A percentile compares a stretch with the other conserved stretches of the same genome.
Evolutionary conservation across 2,888 invertebrate genomes (phyloP).

Genomic region (Cheilosia scutellata): DNA sequence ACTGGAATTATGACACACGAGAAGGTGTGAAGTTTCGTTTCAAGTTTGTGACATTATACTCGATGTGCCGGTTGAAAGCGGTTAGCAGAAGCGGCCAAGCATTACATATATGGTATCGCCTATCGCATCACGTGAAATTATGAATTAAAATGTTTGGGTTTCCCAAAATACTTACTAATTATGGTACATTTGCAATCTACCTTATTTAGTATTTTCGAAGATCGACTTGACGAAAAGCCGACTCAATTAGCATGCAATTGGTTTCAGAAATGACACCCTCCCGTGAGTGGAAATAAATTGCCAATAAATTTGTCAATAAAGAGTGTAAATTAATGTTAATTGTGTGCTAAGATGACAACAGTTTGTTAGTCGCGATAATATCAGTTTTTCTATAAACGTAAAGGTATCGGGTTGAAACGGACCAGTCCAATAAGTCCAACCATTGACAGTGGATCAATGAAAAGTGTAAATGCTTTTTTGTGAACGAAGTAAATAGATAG

Average conservation of each 20-base stretch:
- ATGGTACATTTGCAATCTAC: conserved; percentile 21
- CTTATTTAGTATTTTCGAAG: conserved; percentile 11
- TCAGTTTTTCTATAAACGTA: neutral
- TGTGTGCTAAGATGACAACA: neutral
- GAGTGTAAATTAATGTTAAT: conserved; percentile 46
- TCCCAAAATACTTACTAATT: conserved; percentile 21
- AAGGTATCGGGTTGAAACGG: too few species aligned
- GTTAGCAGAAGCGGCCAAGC: conserved; percentile 8
- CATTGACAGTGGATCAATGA: too few species aligned
- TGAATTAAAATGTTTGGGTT: conserved; percentile 1
- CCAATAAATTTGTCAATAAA: conserved; percentile 28
- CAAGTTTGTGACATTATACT: conserved; percentile 58
- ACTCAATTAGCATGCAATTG: neutral
- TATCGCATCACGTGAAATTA: conserved; percentile 5
- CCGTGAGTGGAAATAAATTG: conserved; percentile 3
- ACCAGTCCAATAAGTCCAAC: too few species aligned
- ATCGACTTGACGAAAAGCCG: conserved; percentile 11
- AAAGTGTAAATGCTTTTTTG: too few species aligned
- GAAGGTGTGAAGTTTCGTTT: conserved; percentile 63
- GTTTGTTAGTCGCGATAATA: neutral
- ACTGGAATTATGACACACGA: conserved; percentile 49
- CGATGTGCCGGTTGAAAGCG: conserved; percentile 28
- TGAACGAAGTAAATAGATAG: too few species aligned
- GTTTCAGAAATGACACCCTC: neutral
- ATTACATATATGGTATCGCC: neutral